phyloP scores from a whole-genome alignment of 2,113 vertebrate species.

The Ascaphus truei region DNA sequence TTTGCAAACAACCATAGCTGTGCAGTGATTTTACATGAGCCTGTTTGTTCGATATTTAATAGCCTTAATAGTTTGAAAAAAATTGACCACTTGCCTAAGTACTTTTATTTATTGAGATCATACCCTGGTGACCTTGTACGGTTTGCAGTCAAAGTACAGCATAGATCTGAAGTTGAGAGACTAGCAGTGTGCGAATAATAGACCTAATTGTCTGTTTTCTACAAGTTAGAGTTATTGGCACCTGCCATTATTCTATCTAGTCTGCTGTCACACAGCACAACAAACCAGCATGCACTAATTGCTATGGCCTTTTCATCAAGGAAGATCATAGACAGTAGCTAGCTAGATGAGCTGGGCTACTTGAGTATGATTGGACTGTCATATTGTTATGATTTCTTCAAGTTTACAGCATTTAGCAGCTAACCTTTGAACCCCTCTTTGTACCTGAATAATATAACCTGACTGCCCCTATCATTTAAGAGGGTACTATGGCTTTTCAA shows the following conservation, averaged over 20 bases:
- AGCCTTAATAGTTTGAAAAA: not conserved
- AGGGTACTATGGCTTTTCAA: slow-evolving; percentile 69
- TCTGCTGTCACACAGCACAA: slow-evolving; percentile 70
- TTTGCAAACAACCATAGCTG: not conserved
- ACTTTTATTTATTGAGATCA: slow-evolving; percentile 59
- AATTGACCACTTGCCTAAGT: slow-evolving; percentile 61
- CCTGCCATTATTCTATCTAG: slow-evolving; percentile 72
- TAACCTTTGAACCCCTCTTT: slow-evolving; percentile 66
- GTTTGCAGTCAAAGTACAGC: slow-evolving; percentile 63
- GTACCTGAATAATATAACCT: slow-evolving; percentile 74
- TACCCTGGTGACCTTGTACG: slow-evolving; percentile 79
- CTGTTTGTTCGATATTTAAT: not conserved
- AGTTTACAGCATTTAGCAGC: slow-evolving; percentile 66
- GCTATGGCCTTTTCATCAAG: slow-evolving; percentile 92
- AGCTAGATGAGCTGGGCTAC: slow-evolving; percentile 54
- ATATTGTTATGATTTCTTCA: slow-evolving; percentile 64
- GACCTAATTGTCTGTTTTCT: slow-evolving; percentile 77
- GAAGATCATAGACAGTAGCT: slow-evolving; percentile 71
- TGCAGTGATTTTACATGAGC: not conserved
- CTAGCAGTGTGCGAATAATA: slow-evolving; percentile 59
- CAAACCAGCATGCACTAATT: slow-evolving; percentile 74
- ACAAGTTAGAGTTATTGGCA: slow-evolving; percentile 80
- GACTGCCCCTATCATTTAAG: slow-evolving; percentile 74
- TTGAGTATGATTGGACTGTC: slow-evolving; percentile 65
- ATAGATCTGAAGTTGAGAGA: slow-evolving; percentile 76